These are phyloP conservation scores for Arrhopalites spinosus DNA, from an alignment of 2,888 invertebrate species.

Conservation along the genomic window DNA sequence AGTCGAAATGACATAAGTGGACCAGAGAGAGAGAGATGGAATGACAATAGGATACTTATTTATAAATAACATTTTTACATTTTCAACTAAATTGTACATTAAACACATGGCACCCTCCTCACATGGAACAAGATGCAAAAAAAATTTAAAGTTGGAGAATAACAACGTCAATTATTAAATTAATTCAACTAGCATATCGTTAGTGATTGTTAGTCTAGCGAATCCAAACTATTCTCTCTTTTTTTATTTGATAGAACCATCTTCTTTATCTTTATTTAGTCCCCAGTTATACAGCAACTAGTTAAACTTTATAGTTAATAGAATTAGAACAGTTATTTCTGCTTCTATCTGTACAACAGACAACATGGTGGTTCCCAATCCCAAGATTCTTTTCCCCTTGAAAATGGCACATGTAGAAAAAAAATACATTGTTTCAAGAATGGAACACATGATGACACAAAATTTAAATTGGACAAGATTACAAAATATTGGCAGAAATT, in stretches of 20 bases:
- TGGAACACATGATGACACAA: too few relatives aligned
- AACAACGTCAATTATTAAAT: slow-evolving; percentile 29
- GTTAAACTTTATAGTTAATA: not conserved
- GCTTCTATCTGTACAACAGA: too few relatives aligned
- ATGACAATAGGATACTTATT: not conserved
- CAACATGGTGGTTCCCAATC: too few relatives aligned
- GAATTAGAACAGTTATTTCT: slow-evolving; percentile 1
- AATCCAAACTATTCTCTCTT: slow-evolving; percentile 13
- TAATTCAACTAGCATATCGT: slow-evolving; percentile 28
- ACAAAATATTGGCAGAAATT: too few relatives aligned
- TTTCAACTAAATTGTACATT: slow-evolving; percentile 7
- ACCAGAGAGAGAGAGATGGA: not conserved
- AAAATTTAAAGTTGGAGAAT: not conserved
- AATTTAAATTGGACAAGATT: too few relatives aligned
- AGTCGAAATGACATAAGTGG: not conserved
- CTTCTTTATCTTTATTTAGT: not conserved
- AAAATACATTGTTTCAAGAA: too few relatives aligned
- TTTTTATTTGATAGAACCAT: too few relatives aligned
- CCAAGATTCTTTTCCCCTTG: too few relatives aligned
- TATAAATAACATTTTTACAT: not conserved
- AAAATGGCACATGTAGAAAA: too few relatives aligned
- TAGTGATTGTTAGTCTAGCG: slow-evolving; percentile 22
- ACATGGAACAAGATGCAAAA: not conserved
- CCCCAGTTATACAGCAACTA: not conserved
- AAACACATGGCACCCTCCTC: not conserved